phyloP scores from a whole-genome alignment of 1,140 invertebrate genomes.

The Paralvinella palmiformis region DNA sequence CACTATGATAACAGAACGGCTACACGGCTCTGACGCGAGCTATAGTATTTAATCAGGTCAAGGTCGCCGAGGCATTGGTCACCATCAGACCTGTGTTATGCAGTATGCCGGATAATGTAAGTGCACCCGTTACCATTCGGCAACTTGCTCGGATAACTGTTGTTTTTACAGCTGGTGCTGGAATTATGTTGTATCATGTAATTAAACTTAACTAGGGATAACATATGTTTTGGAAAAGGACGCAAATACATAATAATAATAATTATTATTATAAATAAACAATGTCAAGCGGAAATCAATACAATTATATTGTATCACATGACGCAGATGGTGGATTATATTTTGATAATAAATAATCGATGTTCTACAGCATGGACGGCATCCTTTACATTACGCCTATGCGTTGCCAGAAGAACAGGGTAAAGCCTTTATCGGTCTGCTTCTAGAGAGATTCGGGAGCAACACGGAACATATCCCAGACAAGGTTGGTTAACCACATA shows the following conservation, averaged over 20 bases:
- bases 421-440: constrained; percentile 24
- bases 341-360: too few species aligned
- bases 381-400: constrained; percentile 40
- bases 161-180: too few species aligned
- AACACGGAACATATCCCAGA: constrained; percentile 33
- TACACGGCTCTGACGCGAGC: constrained; percentile 37
- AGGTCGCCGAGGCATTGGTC: constrained; percentile 26
- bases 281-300: too few species aligned
- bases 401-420: constrained; percentile 27
- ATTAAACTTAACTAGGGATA: too few species aligned
- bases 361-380: constrained; percentile 35
- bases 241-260: too few species aligned
- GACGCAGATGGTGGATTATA: too few species aligned
- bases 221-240: too few species aligned
- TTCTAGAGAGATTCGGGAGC: constrained; percentile 32
- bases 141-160: too few species aligned
- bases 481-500: constrained; percentile 31
- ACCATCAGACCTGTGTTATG: constrained; percentile 30
- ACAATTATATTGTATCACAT: too few species aligned
- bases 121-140: neutral
- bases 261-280: too few species aligned
- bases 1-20: constrained; percentile 33
- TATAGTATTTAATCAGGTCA: constrained; percentile 32
- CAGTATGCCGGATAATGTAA: constrained; percentile 37
- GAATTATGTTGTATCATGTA: too few species aligned